Conservation (phyloP, 2,888 invertebrate genomes). For the Latrodectus elegans region DNA sequence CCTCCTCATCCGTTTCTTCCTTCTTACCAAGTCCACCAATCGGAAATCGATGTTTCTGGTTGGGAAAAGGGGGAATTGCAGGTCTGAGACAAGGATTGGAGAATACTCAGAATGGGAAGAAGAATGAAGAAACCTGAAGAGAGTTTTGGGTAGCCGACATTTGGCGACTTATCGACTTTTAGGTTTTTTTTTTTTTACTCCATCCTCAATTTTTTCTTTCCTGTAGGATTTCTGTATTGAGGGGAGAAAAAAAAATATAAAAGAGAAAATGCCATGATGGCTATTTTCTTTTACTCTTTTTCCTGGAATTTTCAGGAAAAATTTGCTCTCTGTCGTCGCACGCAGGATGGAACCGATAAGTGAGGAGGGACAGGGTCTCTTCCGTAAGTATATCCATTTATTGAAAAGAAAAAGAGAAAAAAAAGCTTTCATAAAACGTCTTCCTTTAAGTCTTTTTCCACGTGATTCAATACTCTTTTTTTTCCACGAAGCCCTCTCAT, state of each 20-base stretch:
- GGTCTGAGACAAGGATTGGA: slow-evolving; percentile 65
- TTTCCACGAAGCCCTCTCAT: background rate
- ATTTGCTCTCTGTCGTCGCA: background rate
- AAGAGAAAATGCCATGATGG: slow-evolving; percentile 13
- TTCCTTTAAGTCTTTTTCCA: slow-evolving; percentile 11
- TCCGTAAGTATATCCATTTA: slow-evolving; percentile 15
- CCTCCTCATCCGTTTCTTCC: background rate
- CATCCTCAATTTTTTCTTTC: slow-evolving; percentile 7
- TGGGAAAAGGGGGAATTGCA: slow-evolving; percentile 40
- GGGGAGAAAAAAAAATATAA: background rate
- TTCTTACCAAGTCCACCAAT: slow-evolving; percentile 50
- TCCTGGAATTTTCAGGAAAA: slow-evolving; percentile 13
- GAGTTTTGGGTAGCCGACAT: slow-evolving; percentile 50
- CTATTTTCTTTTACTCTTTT: slow-evolving; percentile 17
- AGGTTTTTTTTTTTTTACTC: slow-evolving; percentile 31
- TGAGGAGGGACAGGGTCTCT: slow-evolving; percentile 11
- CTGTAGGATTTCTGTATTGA: background rate
- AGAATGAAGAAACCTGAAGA: slow-evolving; percentile 60
- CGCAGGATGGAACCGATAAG: background rate
- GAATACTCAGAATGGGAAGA: slow-evolving; percentile 65
- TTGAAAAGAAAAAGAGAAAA: slow-evolving; percentile 9
- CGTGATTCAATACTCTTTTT: slow-evolving; percentile 4
- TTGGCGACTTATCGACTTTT: slow-evolving; percentile 67
- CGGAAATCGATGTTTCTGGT: slow-evolving; percentile 66
- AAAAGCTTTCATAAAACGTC: slow-evolving; percentile 25